Base-by-base conservation (phyloP, 2,888 invertebrate genomes). In the Lycophotia porphyrea region DNA sequence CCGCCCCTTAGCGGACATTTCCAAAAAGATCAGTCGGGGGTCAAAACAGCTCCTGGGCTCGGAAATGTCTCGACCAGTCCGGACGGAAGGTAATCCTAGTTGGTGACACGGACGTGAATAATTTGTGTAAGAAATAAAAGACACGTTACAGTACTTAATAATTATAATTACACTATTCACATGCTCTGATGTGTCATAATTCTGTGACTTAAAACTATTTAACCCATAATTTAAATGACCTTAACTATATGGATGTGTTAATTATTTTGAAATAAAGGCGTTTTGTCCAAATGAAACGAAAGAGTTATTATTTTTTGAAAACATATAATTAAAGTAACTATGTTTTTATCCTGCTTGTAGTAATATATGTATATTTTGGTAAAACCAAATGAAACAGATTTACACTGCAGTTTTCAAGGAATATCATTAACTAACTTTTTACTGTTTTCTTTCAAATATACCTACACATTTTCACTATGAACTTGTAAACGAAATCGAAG, bases 151-250 rank as follows among this genome's bases (percentile, higher is more conserved):
- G 78, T 88, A 89, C 85, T 83, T 89, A 87, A 75, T 79, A 75
- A 78, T 78, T 66, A 72, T 78, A 89, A 88, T 90, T 90, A 87
- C 87, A 90, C 77, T 90, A 88, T 89, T 88, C 91, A 91, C 91
- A 90, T 88, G 78, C 88, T 90, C 85, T 84, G 88, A 92, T 91
- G 91, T 91, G 91, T 89, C 87, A 80, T 83, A 90, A 88, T 88
- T 90, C 81, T 88, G 85, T 89, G 84, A 88, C 89, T 88, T 91
- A 92, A 81, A 87, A 84, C 80, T 90, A 89, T 83, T 74, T 88
- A 88, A 89, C 88, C 88, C 88, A 86, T 80, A 81, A 80, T 81
- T 84, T 85, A 82, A 79, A 82, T 81, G 77, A 84, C 78, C 87
- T 78, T 81, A 85, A 70, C 66, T 79, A 71, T 42, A 80, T 24